phyloP scores from a whole-genome alignment of 2,113 vertebrate genomes.

The Opisthocomus hoazin region DNA sequence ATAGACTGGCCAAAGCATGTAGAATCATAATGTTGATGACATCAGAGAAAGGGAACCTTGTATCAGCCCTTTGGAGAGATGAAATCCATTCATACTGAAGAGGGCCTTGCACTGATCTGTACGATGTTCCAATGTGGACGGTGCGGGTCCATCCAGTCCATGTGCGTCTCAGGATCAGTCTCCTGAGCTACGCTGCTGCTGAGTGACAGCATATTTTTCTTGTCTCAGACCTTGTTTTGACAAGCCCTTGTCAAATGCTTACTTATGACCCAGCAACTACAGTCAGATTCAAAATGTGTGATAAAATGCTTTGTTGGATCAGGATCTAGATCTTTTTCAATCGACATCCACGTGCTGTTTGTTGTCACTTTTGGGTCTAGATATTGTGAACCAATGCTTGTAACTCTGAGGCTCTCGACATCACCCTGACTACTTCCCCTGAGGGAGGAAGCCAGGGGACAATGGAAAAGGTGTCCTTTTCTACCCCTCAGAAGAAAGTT shows the following conservation, averaged over 20 bases:
- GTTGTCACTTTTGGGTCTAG: neutral
- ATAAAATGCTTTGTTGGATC: neutral
- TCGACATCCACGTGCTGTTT: neutral
- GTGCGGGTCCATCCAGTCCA: neutral
- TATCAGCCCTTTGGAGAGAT: neutral
- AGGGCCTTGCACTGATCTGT: neutral
- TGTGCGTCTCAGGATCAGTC: rapidly evolving
- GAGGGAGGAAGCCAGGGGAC: neutral
- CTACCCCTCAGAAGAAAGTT: neutral
- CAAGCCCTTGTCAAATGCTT: neutral
- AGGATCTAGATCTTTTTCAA: neutral
- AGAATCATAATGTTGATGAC: neutral
- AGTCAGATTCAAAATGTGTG: neutral
- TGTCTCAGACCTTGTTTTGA: neutral
- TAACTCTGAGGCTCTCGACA: neutral
- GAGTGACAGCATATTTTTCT: neutral
- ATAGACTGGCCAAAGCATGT: neutral
- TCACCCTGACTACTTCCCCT: neutral
- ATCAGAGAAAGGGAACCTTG: neutral
- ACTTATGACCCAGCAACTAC: neutral
- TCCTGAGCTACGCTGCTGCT: neutral
- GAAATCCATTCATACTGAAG: neutral
- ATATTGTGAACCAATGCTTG: neutral
- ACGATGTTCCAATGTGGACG: neutral
- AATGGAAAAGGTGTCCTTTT: neutral